Evolutionary conservation across 2,113 vertebrate species (phyloP).

Genomic region (Mungos mungo): DNA sequence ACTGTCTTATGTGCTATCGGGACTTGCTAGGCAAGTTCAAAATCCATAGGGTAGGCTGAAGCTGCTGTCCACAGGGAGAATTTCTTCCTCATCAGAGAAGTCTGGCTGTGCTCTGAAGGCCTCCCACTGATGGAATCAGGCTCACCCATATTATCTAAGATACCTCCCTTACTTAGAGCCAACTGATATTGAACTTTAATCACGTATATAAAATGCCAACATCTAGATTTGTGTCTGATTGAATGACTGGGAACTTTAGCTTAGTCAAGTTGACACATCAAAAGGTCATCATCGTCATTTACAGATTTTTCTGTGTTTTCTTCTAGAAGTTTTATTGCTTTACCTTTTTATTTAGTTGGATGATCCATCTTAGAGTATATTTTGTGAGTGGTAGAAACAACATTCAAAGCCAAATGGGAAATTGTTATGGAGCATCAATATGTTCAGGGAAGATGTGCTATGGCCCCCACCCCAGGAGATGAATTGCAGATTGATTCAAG

Average conservation of each 20-base stretch:
- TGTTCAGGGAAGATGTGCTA: not conserved
- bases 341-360: not conserved
- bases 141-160: not conserved
- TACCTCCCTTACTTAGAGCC: not conserved
- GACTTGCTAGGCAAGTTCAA: not conserved
- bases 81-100: not conserved
- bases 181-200: not conserved
- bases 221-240: not conserved
- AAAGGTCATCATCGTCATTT: not conserved
- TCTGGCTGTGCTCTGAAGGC: not conserved
- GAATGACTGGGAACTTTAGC: not conserved
- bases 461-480: not conserved
- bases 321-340: not conserved
- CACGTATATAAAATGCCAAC: not conserved
- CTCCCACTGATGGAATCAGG: not conserved
- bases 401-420: not conserved
- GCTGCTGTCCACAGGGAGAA: not conserved
- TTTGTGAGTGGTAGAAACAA: not conserved
- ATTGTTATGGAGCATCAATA: not conserved
- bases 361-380: not conserved
- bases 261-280: not conserved
- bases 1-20: not conserved
- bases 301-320: not conserved
- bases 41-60: not conserved
- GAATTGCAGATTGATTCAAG: not conserved